Evolutionary conservation across 1,140 invertebrate species (phyloP), one percentile per base, ranked within the genome.

Genomic region (Contarinia nasturtii): DNA sequence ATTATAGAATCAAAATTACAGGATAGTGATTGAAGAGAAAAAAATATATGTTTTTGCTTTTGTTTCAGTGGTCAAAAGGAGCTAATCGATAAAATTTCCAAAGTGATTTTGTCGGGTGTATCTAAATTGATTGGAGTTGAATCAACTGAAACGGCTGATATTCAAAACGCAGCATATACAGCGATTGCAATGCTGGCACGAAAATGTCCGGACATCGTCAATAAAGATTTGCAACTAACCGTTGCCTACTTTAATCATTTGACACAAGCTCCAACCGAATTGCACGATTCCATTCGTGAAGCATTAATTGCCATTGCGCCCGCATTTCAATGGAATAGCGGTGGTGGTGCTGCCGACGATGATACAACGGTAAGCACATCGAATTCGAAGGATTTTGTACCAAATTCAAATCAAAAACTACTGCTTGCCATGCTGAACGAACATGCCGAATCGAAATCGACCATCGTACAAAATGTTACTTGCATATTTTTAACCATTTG

Each of bases 401-500:
- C 81, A 51, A 70, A 75, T 52, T 55, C 60, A 22, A 60, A 62
- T 36, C 61, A 64, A 48, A 70, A 72, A 48, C 57, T 79, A 2
- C 54, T 79, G 2, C 62, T 70, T 52, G 67, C 69, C 37, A 61
- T 64, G 57, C 44, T 64, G 7, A 45, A 55, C 4, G 61, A 64
- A 48, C 76, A 79, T 60, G 72, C 80, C 51, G 72, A 75, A 46
- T 75, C 73, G 20, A 69, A 76, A 27, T 76, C 83, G 52, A 65
- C 74, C 0, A 81, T 83, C 62, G 77, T 82, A 2, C 67, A 88
- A 50, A 80, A 84, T 58, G 77, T 87, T 17, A 80, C 85, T 19
- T 85, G 86, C 49, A 73, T 86, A 49, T 90, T 88, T 62, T 74
- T 85, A 2, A 76, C 79, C 2, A 76, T 74, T 15, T 79, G 91